Conservation (phyloP, 2,797 vertebrate species). For the Harpagifer antarcticus region DNA sequence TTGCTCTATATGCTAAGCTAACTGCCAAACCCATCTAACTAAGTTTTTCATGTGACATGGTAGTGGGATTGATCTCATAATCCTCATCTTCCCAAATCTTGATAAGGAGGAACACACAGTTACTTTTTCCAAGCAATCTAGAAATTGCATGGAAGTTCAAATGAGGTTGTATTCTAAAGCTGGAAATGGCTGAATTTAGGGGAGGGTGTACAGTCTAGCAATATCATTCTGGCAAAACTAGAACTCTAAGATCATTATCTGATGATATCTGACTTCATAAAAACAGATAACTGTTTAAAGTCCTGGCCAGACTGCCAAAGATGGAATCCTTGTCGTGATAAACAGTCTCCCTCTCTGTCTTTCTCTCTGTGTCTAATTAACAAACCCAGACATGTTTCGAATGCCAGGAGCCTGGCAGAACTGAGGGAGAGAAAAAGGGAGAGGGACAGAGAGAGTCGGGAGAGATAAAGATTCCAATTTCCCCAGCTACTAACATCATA, state of each 20-base stretch:
- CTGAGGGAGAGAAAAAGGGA: constrained; percentile 58
- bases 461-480: constrained; percentile 86
- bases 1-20: background rate
- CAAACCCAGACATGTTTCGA: constrained; percentile 68
- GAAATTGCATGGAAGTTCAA: background rate
- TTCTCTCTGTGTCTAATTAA: constrained; percentile 75
- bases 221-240: constrained; percentile 36
- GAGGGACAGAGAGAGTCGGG: constrained; percentile 27
- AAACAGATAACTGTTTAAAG: constrained; percentile 52
- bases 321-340: constrained; percentile 37
- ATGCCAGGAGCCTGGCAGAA: constrained; percentile 61
- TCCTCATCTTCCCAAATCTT: background rate
- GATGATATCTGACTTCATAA: constrained; percentile 58
- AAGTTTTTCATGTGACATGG: background rate
- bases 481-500: constrained; percentile 80
- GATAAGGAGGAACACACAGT: background rate
- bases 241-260: constrained; percentile 50
- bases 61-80: background rate
- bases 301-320: constrained; percentile 31
- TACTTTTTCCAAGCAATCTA: background rate
- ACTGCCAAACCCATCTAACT: background rate
- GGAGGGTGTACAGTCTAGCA: background rate
- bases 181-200: background rate
- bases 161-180: background rate
- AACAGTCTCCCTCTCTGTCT: constrained; percentile 44